Evolutionary conservation across 2,113 vertebrate species (phyloP), one percentile per base, ranked within the genome.

Genomic region (Chelonoidis abingdonii): DNA sequence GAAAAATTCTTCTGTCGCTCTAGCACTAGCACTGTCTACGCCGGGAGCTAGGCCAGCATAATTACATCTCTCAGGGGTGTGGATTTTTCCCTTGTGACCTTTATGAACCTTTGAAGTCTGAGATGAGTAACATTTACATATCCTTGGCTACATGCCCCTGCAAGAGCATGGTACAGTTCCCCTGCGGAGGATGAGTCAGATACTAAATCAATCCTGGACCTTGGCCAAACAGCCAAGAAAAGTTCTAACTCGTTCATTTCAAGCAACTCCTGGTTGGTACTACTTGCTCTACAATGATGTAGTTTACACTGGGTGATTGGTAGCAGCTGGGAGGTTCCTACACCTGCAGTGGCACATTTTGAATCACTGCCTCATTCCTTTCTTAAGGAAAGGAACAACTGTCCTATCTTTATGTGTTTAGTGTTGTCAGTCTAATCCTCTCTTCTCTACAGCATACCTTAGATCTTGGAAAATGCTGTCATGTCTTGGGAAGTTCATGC

Each of bases 391-490:
- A 8, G 76, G 22, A 80, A 49, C 29, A 29, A 5, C 12, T 19
- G 3, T 50, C 35, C 24, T 41, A n/a, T 21, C 38, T 14, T 31
- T 41, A 31, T 1, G 44, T 35, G 8, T n/a, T 72, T 72, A 38
- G 65, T 22, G 19, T 72, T 72, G 27, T 50, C 6, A 3, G 21
- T 8, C 12, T 11, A 12, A 2, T 25, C 31, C 9, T 0, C 6
- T 53, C 53, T 65, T 21, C 2, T 9, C 4, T 49, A 49, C 31
- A 0, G 0, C 1, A 1, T 22, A 35, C 83, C 22, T 31, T 8
- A 5, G 54, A 53, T 14, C 79, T 84, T 9, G 10, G 81, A 11
- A 86, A 29, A 41, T 1, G 31, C 5, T 59, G 19, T 4, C 4
- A 52, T 35, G 2, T 6, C 12, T 7, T 10, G 14, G 75, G 79